Percentiles rank a stretch among this genome's conserved stretches.
These are phyloP conservation scores for Eulimnadia texana DNA, from an alignment of 1,140 invertebrate species.

Conservation along the genomic window DNA sequence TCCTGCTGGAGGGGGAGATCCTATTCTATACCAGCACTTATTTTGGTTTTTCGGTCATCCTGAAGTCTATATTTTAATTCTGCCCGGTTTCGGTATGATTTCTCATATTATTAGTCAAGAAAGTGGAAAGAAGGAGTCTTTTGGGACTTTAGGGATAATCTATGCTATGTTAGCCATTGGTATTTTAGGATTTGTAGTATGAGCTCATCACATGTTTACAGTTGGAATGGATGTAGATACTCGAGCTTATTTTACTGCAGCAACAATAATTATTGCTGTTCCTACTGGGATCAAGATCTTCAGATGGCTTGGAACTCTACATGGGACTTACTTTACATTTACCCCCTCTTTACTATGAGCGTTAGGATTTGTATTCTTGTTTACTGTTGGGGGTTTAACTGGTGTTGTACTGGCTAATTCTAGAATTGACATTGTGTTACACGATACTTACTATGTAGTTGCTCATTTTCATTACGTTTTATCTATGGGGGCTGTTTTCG, in stretches of 20 bases:
- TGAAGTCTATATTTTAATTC: constrained; percentile 41
- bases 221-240: constrained; percentile 56
- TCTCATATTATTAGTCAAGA: constrained; percentile 23
- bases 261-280: constrained; percentile 56
- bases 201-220: constrained; percentile 55
- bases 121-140: constrained; percentile 27
- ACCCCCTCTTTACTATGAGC: constrained; percentile 40
- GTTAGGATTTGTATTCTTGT: constrained; percentile 55
- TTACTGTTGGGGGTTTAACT: constrained; percentile 45
- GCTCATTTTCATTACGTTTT: constrained; percentile 56
- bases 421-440: constrained; percentile 49
- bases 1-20: constrained; percentile 46
- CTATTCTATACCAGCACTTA: constrained; percentile 57
- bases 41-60: constrained; percentile 67
- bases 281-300: constrained; percentile 51
- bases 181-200: constrained; percentile 47
- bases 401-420: constrained; percentile 52
- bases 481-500: constrained; percentile 51
- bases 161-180: constrained; percentile 31
- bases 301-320: constrained; percentile 41
- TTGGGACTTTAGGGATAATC: constrained; percentile 28
- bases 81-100: constrained; percentile 30
- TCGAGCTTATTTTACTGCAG: constrained; percentile 53
- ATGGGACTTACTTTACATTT: constrained; percentile 37
- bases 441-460: constrained; percentile 62